These are phyloP conservation scores for Collichthys lucidus DNA, from an alignment of 2,113 vertebrate genomes.

Conservation along the genomic window DNA sequence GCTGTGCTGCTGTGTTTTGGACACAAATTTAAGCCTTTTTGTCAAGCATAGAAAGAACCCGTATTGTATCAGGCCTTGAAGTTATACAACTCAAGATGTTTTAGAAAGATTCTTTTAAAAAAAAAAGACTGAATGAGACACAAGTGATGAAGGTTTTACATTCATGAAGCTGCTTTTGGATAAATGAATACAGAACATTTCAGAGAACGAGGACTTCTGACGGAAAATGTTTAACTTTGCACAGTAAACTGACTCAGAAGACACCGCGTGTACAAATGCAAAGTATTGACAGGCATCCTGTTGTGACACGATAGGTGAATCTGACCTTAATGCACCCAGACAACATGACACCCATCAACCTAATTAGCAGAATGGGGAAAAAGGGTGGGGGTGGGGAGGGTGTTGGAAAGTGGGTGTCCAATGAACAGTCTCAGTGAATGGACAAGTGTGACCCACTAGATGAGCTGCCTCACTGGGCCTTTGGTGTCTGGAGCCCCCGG, in stretches of 20 bases:
- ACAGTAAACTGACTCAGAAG: background rate
- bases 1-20: no score
- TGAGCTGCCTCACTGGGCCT: constrained; percentile 32
- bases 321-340: constrained; percentile 59
- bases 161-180: background rate
- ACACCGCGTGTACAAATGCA: constrained; percentile 1
- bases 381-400: background rate
- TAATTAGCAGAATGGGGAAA: constrained; percentile 58
- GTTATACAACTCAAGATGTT: background rate
- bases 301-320: constrained; percentile 25
- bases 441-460: constrained; percentile 44
- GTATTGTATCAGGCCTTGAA: background rate
- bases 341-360: constrained; percentile 71
- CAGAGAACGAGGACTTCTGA: background rate
- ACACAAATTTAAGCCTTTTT: no score
- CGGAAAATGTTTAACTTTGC: background rate
- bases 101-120: background rate
- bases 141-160: background rate
- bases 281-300: constrained; percentile 21
- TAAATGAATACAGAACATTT: background rate
- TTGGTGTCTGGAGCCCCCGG: constrained; percentile 41
- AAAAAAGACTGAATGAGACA: background rate
- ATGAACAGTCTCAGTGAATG: constrained; percentile 12
- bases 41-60: background rate
- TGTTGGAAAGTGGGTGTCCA: constrained; percentile 23